Conservation (phyloP, 2,113 vertebrate species). For the Brachirus orientalis region DNA sequence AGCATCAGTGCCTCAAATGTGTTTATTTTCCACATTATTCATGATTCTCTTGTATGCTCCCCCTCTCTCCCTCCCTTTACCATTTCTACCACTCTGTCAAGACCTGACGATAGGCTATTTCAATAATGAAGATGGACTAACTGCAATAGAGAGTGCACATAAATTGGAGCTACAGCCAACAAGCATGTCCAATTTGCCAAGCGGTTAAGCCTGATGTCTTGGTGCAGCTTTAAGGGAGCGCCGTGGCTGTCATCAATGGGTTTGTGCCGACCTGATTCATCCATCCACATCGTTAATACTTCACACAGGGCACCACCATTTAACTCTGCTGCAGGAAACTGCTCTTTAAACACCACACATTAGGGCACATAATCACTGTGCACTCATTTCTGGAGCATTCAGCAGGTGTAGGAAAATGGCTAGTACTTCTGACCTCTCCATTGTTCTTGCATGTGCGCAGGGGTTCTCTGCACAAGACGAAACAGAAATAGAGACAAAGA, state of each 20-base stretch:
- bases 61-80: slow-evolving; percentile 33
- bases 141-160: slow-evolving; percentile 77
- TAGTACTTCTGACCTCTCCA: slow-evolving; percentile 60
- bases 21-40: slow-evolving; percentile 78
- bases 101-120: slow-evolving; percentile 76
- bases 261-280: slow-evolving; percentile 65
- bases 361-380: slow-evolving; percentile 67
- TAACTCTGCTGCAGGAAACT: slow-evolving; percentile 68
- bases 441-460: slow-evolving; percentile 52
- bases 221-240: slow-evolving; percentile 65
- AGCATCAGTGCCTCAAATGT: slow-evolving; percentile 50
- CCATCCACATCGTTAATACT: slow-evolving; percentile 76
- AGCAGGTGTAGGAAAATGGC: slow-evolving; percentile 69
- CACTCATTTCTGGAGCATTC: slow-evolving; percentile 66
- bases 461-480: slow-evolving; percentile 39
- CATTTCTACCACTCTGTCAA: slow-evolving; percentile 61
- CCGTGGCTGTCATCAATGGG: slow-evolving; percentile 63
- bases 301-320: slow-evolving; percentile 71
- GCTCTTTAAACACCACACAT: slow-evolving; percentile 73
- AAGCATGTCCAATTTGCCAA: slow-evolving; percentile 81
- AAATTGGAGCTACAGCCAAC: slow-evolving; percentile 76
- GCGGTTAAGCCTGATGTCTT: slow-evolving; percentile 76
- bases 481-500: slow-evolving; percentile 71
- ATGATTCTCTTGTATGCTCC: slow-evolving; percentile 56
- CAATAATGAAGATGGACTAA: slow-evolving; percentile 80